Evolutionary conservation across 2,113 vertebrate species (phyloP), one percentile per base, ranked within the genome.

Genomic region (Glaucidium brasilianum): DNA sequence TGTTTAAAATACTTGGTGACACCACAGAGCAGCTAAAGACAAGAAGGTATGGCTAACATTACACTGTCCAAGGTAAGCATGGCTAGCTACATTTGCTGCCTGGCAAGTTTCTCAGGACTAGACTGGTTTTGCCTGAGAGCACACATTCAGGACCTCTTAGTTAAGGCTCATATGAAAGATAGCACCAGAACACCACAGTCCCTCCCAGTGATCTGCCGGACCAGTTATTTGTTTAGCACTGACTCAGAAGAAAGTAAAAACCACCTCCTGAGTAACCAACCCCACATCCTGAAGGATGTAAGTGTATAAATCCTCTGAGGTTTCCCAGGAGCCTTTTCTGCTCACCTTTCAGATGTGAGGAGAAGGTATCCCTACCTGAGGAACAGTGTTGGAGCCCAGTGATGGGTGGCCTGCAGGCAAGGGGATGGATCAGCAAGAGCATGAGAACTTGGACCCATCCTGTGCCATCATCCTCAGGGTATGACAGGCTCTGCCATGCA

Each of bases 401-500:
- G 20, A 27, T 0, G 0, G 15, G 6, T 26, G 8, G 13, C 23
- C 55, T 62, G 17, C 26, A 75, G 64, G 23, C 23, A 72, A 30
- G 6, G 9, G 5, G 9, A 30, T 75, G 15, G 69, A 47, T 7
- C 15, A 39, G 14, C 55, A 85, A 60, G 32, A 72, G 21, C 26
- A n/a, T 0, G 0, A 72, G 29, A 60, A 41, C 41, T 53, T 49
- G 60, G 77, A 58, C 10, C 10, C 23, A 32, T 68, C 49, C 66
- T 59, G 25, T 5, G 7, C n/a, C 49, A 63, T 27, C 20, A 50
- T 17, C 45, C 0, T 0, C 34, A 58, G 47, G 18, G 9, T 74
- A 12, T 67, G 32, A 19, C n/a, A 66, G 30, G 26, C 19, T 69
- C n/a, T 76, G 23, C 30, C 1, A 0, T 35, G 15, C 0, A 0